Conservation (phyloP, 2,113 vertebrate genomes). For the Benitochromis conjunctus region DNA sequence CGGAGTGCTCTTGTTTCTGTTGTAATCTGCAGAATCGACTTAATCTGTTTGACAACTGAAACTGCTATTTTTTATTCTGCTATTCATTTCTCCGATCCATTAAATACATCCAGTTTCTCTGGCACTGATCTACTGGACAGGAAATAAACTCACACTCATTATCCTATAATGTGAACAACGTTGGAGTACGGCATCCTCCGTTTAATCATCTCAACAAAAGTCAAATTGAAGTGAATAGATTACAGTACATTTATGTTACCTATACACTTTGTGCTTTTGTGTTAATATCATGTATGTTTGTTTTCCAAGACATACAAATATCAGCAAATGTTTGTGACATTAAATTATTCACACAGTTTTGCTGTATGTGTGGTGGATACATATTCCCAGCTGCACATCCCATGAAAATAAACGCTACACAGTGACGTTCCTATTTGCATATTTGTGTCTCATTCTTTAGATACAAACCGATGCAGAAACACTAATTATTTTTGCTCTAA, state of each 20-base stretch:
- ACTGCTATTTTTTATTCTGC: neutral
- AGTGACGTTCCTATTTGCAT: neutral
- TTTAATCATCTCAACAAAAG: neutral
- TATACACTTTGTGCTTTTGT: neutral
- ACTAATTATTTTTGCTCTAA: conserved; percentile 10
- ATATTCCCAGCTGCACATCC: neutral
- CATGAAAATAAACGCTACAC: neutral
- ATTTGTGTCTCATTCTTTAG: neutral
- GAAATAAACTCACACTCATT: neutral
- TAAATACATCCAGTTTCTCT: neutral
- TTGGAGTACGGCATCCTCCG: neutral
- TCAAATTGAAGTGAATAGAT: neutral
- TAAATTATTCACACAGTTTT: neutral
- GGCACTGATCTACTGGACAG: neutral
- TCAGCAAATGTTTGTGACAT: neutral
- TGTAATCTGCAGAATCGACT: neutral
- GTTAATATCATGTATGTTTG: neutral
- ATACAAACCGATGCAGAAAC: neutral
- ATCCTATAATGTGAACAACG: neutral
- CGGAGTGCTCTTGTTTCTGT: neutral
- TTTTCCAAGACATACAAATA: neutral
- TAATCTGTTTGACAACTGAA: neutral
- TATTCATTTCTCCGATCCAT: conserved; percentile 7
- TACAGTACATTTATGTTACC: neutral
- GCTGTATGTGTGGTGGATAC: neutral